Conservation (phyloP, 1,140 invertebrate genomes). For the Zaprionus kolodkinae region DNA sequence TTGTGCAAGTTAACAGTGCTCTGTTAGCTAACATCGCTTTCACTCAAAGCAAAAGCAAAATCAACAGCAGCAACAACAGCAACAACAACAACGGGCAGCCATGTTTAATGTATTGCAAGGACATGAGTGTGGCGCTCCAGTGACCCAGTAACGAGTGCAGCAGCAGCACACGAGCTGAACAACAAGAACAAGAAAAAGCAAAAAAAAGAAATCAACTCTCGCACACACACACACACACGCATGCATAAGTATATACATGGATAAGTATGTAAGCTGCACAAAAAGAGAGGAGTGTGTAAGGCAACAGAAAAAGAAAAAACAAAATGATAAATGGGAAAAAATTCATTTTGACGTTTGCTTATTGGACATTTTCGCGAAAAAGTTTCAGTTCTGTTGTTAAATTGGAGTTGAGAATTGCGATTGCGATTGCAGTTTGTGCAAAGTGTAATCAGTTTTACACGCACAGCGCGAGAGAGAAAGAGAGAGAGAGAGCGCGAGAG, state of each 20-base stretch:
- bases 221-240: conserved; percentile 36
- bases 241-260: conserved; percentile 16
- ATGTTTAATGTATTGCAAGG: conserved; percentile 83
- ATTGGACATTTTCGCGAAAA: conserved; percentile 56
- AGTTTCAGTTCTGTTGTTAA: conserved; percentile 50
- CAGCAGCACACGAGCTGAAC: conserved; percentile 61
- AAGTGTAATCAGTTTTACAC: conserved; percentile 41
- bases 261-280: background rate
- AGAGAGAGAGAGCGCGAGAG: background rate
- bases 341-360: conserved; percentile 66
- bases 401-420: conserved; percentile 45
- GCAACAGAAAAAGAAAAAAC: conserved; percentile 6
- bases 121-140: conserved; percentile 83
- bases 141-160: conserved; percentile 83
- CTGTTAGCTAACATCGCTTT: conserved; percentile 57
- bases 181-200: conserved; percentile 25
- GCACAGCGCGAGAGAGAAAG: conserved; percentile 7
- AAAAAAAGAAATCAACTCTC: conserved; percentile 37
- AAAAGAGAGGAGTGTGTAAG: conserved; percentile 20
- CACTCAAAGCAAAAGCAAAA: conserved; percentile 42
- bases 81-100: conserved; percentile 40
- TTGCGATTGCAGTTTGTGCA: conserved; percentile 33
- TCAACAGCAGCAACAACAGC: conserved; percentile 40
- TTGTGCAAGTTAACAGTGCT: conserved; percentile 46
- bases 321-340: conserved; percentile 62